These are phyloP conservation scores for Sinhomidia bicolor DNA, from an alignment of 2,888 invertebrate genomes.

Conservation along the genomic window DNA sequence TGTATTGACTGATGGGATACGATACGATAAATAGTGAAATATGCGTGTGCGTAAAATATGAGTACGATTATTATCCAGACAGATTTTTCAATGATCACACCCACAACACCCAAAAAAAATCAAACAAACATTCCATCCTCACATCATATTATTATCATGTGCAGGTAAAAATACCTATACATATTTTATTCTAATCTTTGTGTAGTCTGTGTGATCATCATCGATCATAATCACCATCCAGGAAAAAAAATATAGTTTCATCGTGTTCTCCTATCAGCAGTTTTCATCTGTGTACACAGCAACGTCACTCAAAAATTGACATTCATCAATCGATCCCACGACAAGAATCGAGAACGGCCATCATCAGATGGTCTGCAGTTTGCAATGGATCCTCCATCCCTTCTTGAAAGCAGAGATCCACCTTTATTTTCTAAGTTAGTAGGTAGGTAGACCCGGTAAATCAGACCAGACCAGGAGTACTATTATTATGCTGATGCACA, in stretches of 20 bases:
- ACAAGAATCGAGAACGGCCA: slow-evolving; percentile 1
- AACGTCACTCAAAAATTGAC: slow-evolving; percentile 41
- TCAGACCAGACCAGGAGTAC: neutral
- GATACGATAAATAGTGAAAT: neutral
- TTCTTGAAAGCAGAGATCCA: slow-evolving; percentile 1
- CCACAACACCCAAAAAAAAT: slow-evolving; percentile 52
- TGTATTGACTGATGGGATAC: slow-evolving; percentile 21
- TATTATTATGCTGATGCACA: neutral
- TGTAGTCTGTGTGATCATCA: slow-evolving; percentile 3
- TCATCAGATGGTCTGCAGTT: too few relatives aligned
- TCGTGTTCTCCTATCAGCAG: slow-evolving; percentile 53
- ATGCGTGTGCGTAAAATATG: slow-evolving; percentile 75
- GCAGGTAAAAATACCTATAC: neutral
- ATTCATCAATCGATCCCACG: slow-evolving; percentile 36
- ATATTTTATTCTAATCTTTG: neutral
- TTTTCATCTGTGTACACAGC: slow-evolving; percentile 33
- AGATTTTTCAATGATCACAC: slow-evolving; percentile 24
- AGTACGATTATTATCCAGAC: slow-evolving; percentile 62
- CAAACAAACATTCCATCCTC: neutral
- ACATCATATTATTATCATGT: neutral
- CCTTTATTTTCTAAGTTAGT: slow-evolving; percentile 6
- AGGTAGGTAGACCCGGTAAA: slow-evolving; percentile 39
- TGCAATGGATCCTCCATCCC: neutral
- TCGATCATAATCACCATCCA: slow-evolving; percentile 65
- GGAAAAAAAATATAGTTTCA: slow-evolving; percentile 54